Base-by-base conservation (phyloP, 2,888 invertebrate species). In the Sinodicranocentrus sp. region DNA sequence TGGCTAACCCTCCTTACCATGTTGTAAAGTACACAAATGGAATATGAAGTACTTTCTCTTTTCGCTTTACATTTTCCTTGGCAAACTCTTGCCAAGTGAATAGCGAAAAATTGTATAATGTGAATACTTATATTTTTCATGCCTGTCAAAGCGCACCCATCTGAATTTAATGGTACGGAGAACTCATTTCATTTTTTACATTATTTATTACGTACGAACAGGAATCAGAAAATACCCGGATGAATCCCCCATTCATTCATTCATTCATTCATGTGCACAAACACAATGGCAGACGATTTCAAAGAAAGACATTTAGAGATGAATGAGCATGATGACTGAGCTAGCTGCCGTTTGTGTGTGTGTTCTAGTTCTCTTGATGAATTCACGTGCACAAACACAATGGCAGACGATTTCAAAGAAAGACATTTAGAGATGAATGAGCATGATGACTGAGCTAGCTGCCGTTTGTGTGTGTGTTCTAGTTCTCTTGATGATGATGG, bases 161-260 rank as follows among this genome's bases (percentile, higher is more conserved):
- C n/a, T n/a, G n/a, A n/a, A n/a, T n/a, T n/a, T n/a, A 44, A 44
- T 44, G 44, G 17, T n/a, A 52, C 6, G 21, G 19, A 52, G n/a
- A 52, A 68, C 26, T 68, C 68, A 17, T 19, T 17, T 73, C 25
- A 61, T 21, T 25, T 21, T 48, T 75, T 71, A 57, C 13, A 71
- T 52, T 75, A 63, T 75, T 63, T 75, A 63, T 75, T 65, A 43
- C 54, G 57, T 59, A 59, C 33, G 43, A 59, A 59, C 39, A 26
- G 26, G 17, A 63, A 43, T 25, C 15, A 54, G 13, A 65, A 65
- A 63, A 3, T 59, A 28, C 57, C 67, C 76, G 76, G 67, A 76
- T 65, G 33, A 8, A 28, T 73, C 26, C n/a, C 13, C 26, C 15
- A 21, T 48, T 15, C 5, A 48, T 5, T 48, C 48, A 48, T 48